Percentiles rank a stretch among this genome's conserved stretches.
Evolutionary conservation across 2,888 invertebrate genomes (phyloP).

Genomic region (Linnaemya tessellans): DNA sequence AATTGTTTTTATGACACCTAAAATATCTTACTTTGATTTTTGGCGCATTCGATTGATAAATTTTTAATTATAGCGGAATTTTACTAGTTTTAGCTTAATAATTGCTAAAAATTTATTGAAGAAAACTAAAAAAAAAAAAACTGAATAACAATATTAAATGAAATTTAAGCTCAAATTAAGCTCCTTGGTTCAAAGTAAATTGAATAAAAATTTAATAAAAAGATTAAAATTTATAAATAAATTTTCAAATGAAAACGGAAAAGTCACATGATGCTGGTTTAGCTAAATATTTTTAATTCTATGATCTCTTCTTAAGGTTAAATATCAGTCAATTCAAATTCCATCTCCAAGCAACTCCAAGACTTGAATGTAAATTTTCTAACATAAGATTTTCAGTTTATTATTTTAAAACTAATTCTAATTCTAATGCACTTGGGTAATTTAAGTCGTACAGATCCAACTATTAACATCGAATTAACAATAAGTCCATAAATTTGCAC

Average conservation of each 20-base stretch:
- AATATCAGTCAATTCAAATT: not conserved
- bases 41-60: conserved; percentile 32
- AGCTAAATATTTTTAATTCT: not conserved
- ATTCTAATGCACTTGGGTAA: conserved; percentile 41
- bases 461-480: conserved; percentile 30
- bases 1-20: conserved; percentile 59
- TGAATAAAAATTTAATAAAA: not conserved
- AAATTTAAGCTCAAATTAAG: not conserved
- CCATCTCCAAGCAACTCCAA: not conserved
- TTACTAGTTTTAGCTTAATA: conserved; percentile 16
- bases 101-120: not conserved
- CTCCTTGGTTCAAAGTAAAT: not conserved
- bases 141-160: too few relatives aligned
- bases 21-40: conserved; percentile 52
- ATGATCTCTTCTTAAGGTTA: not conserved
- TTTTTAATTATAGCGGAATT: conserved; percentile 35
- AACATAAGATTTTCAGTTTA: conserved; percentile 2
- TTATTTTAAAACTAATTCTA: conserved; percentile 12
- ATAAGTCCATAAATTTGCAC: conserved; percentile 2
- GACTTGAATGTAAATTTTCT: not conserved
- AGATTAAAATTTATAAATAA: not conserved
- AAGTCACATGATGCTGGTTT: not conserved
- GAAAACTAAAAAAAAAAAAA: not conserved
- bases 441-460: not conserved
- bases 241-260: not conserved